Base-by-base conservation (phyloP, 2,888 invertebrate species). In the Muschampia plurimacula region DNA sequence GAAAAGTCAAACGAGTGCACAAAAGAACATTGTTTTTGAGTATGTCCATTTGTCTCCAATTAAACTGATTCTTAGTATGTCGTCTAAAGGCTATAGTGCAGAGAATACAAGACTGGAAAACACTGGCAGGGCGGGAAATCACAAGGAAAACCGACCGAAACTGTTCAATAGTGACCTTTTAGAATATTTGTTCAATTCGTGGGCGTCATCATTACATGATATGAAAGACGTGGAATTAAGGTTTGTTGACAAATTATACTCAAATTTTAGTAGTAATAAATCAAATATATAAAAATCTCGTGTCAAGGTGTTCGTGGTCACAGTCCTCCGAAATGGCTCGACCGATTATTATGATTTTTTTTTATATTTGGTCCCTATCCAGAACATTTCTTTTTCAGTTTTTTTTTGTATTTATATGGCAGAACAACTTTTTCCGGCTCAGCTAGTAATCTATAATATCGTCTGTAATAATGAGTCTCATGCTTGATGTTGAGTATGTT, bases 181-280 rank as follows among this genome's bases (percentile, higher is more conserved):
- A 77, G 96, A 96, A 84, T 95, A 96, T 82, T 86, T 96, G 78
- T 95, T 96, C 63, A 95, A 95, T 80, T 96, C 95, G 3, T 95
- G 96, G 89, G 96, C 96, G 46, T 95, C 96, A 0, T 95, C 96
- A 36, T 88, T 96, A 15, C 95, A 95, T 76, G 96, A 96, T 81
- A 95, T 96, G 88, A 96, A 96, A 83, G 96, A 96, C 79, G 95
- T 96, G 13, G 95, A 95, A 80, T 85, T 96, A 60, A 96, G 93
- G 96, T 96, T 36, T 10, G 60, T 60, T 13, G 12, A 52, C 10
- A 9, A 55, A 59, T 59, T 59, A 13, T 55, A 8, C 12, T 55
- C 8, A 7, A 49, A 49, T 0, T 49, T 49, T 13, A 22, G 0
- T 22, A 22, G 22, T 22, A 22, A 22, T 22, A 2, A 39, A 39